Evolutionary conservation across 1,140 invertebrate species (phyloP), one percentile per base, ranked within the genome.

Genomic region (Cyphomyrmex costatus): DNA sequence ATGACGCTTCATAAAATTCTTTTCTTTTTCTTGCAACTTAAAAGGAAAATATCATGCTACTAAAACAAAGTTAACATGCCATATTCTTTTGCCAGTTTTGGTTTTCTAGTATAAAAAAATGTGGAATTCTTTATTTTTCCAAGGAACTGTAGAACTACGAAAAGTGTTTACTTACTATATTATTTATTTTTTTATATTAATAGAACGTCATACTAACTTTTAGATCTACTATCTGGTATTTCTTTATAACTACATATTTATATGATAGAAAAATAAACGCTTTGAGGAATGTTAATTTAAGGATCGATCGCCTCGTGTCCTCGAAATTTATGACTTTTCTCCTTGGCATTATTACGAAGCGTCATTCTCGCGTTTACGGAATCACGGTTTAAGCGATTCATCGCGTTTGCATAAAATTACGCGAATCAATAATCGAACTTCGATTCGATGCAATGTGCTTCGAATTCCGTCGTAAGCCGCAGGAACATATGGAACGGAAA

Each of bases 381-480:
- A 42, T 7, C 27, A 27, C 2, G 7, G 19, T 79, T 51, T 27
- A 10, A 68, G n/a, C 27, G 33, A 53, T 68, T 46, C 60, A 24
- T 21, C 33, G 21, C 19, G 16, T n/a, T 68, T 21, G 30, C 21
- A 12, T 70, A 30, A 42, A 82, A 58, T 42, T 16, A 10, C 27
- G 19, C 36, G 19, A n/a, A n/a, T 7, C 21, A 7, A 36, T 53
- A 7, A 36, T 53, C 63, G 14, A 21, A 3, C 33, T 3, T 12
- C 30, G n/a, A 66, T 68, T 24, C 1, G 4, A 24, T 8, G 21
- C 3, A 6, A n/a, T 16, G 21, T 24, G 70, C 74, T 71, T 83
- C 49, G 56, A 77, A 66, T 87, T 85, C 71, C 76, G 49, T 85
- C 56, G 85, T 66, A 73, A 89, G 51, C 27, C 83, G n/a, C n/a